Conservation (phyloP, 2,113 vertebrate species). For the Loxodonta africana region DNA sequence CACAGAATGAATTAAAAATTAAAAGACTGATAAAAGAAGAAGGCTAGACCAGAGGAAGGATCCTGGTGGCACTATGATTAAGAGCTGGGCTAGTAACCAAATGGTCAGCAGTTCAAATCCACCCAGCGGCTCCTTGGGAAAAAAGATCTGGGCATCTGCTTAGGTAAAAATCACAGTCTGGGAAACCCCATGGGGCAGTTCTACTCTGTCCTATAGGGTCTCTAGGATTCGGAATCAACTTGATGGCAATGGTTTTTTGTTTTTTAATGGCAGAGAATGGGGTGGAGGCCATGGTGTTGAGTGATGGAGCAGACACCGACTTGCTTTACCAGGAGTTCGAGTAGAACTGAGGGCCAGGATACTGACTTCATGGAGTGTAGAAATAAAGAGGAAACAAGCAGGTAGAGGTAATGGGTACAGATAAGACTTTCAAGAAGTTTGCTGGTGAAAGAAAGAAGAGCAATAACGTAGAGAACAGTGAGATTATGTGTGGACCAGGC, state of each 20-base stretch:
- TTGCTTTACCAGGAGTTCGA: background rate
- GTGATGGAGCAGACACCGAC: fast-evolving
- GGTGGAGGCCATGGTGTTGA: background rate
- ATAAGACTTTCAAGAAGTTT: background rate
- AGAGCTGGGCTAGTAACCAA: too few species aligned
- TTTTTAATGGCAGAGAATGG: background rate
- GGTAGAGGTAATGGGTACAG: background rate
- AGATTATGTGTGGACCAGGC: fast-evolving
- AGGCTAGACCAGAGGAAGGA: too few species aligned
- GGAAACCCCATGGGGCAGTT: too few species aligned
- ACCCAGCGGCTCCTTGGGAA: too few species aligned
- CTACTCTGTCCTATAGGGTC: background rate
- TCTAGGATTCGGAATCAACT: background rate
- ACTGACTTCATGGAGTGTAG: background rate
- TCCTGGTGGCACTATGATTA: too few species aligned
- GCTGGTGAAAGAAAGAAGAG: background rate
- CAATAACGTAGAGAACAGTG: fast-evolving
- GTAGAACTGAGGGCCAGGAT: background rate
- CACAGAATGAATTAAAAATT: background rate
- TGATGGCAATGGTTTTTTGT: background rate
- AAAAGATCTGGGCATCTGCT: too few species aligned
- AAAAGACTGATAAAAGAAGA: background rate
- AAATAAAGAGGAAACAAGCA: background rate
- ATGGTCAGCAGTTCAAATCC: too few species aligned
- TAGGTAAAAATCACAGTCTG: too few species aligned